Evolutionary conservation across 2,888 invertebrate species (phyloP), one percentile per base, ranked within the genome.

Genomic region (Trichacis sp.): DNA sequence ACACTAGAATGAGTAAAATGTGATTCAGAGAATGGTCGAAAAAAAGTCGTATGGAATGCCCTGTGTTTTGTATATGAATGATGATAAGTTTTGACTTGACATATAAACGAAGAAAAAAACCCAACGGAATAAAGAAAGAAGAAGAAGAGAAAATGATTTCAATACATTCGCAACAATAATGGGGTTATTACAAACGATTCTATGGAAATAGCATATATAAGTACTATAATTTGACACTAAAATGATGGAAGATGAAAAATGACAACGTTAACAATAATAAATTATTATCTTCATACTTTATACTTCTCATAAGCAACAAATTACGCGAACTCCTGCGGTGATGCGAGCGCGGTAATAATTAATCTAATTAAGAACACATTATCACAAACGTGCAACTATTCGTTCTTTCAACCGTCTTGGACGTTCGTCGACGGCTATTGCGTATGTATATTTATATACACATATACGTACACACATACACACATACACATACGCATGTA

Each of bases 341-440:
- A 66, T 58, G 51, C 24, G 24, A 62, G 49, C 59, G 55, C 58
- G 52, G 59, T 47, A 61, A 64, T 66, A 70, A 68, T 68, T 68
- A 71, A 67, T 69, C 62, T 69, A 70, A 63, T 67, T 64, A 67
- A 70, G 70, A 70, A 70, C 70, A 72, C 68, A 70, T 69, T 72
- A 70, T 72, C 67, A 72, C 72, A 70, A 70, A 69, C 67, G 67
- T 67, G 70, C 66, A 58, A 66, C 62, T 62, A 66, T 62, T 62
- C 66, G 45, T 62, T 66, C 51, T 46, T 49, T 40, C 52, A 48
- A 56, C 43, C 56, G 49, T 56, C 47, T 40, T 43, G 20, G 59
- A 51, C 33, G 11, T 36, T 51, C 47, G 49, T 46, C 50, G 59
- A 53, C 51, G 55, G 52, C 42, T 2, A 12, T 46, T 20, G 11